Percentiles rank a stretch among this genome's conserved stretches.
Evolutionary conservation across 2,113 vertebrate genomes (phyloP).

Genomic region (Passer montanus): DNA sequence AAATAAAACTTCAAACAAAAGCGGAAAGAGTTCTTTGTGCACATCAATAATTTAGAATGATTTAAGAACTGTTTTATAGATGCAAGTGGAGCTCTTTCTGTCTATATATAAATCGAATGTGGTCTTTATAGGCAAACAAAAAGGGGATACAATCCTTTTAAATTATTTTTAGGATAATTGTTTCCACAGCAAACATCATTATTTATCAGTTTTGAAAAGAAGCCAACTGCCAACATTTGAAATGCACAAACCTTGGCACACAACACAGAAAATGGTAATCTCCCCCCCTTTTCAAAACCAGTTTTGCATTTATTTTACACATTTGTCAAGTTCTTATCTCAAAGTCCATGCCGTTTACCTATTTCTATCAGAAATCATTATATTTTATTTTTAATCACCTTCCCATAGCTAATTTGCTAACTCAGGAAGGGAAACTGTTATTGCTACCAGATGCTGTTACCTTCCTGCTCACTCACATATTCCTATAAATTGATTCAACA

Average conservation of each 20-base stretch:
- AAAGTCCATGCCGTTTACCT: constrained; percentile 29
- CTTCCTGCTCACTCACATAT: constrained; percentile 34
- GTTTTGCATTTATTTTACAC: constrained; percentile 50
- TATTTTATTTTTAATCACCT: constrained; percentile 51
- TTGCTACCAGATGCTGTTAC: constrained; percentile 56
- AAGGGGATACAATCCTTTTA: constrained; percentile 55
- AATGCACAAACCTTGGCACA: constrained; percentile 58
- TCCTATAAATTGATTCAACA: constrained; percentile 13
- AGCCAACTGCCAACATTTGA: constrained; percentile 60
- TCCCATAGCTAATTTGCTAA: constrained; percentile 38
- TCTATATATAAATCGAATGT: constrained; percentile 56
- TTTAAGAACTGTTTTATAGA: constrained; percentile 64
- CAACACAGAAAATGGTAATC: constrained; percentile 45
- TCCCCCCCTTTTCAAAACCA: constrained; percentile 25
- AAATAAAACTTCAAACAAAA: constrained; percentile 70
- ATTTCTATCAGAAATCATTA: constrained; percentile 53
- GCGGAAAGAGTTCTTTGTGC: constrained; percentile 28
- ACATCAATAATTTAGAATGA: constrained; percentile 61
- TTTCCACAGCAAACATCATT: constrained; percentile 68
- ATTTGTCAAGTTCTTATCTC: constrained; percentile 65
- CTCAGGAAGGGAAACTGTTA: constrained; percentile 54
- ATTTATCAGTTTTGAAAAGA: constrained; percentile 67
- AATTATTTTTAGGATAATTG: constrained; percentile 70
- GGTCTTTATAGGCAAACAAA: constrained; percentile 66
- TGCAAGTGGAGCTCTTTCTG: constrained; percentile 48